phyloP scores from a whole-genome alignment of 1,140 invertebrate genomes.

The Drosophila micromelanica region DNA sequence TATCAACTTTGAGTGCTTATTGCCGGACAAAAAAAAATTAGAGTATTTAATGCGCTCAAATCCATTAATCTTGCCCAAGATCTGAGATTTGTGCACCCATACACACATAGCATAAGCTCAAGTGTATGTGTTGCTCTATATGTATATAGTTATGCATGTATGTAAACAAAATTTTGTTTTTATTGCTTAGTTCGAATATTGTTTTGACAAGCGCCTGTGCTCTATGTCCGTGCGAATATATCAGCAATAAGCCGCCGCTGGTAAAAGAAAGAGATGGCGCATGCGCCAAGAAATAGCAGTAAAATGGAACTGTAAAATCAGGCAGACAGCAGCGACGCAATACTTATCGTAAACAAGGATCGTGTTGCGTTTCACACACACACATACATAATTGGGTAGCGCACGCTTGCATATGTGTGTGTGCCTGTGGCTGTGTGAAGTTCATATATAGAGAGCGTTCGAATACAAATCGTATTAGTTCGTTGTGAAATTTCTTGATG shows the following conservation, averaged over 20 bases:
- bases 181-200: neutral
- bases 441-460: slow-evolving; percentile 10
- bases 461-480: neutral
- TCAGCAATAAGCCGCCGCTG: too few species aligned
- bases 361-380: neutral
- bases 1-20: neutral
- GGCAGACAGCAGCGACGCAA: neutral
- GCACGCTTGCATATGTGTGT: neutral
- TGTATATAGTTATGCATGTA: neutral
- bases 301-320: too few species aligned
- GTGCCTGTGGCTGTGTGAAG: neutral
- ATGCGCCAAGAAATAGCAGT: too few species aligned
- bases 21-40: too few species aligned
- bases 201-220: too few species aligned
- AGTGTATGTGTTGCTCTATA: neutral
- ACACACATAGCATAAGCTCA: too few species aligned
- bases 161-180: neutral
- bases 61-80: neutral
- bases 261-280: too few species aligned
- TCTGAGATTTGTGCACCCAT: too few species aligned
- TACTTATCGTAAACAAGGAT: neutral
- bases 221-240: too few species aligned
- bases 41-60: too few species aligned
- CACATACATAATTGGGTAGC: neutral
- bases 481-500: slow-evolving; percentile 16